Base-by-base conservation (phyloP, 1,140 invertebrate species). In the Maniola jurtina region DNA sequence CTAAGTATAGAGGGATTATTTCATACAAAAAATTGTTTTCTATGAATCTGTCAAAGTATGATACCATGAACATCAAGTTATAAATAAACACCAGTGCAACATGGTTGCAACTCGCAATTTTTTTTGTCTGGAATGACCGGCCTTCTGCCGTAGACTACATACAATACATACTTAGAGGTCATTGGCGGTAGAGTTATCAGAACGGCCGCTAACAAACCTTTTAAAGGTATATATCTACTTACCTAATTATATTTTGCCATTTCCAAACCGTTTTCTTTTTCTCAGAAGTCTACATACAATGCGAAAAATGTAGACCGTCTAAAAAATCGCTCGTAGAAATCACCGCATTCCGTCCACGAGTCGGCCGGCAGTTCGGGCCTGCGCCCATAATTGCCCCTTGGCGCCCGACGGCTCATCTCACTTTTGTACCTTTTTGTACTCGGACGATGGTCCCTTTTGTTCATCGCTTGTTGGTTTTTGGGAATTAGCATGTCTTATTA, bases 401-500 rank as follows among this genome's bases (percentile, higher is more conserved):
- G 88, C 86, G 86, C 85, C 88, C 73, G 87, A 79, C 84, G 80
- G 74, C 74, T 77, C 71, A 72, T 79, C 77, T 77, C 73, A 64
- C 54, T 81, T 81, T 81, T 84, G 68, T 83, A 80, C 75, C 71
- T 84, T 85, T 87, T 89, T 83, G 66, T 66, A 70, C 64, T 45
- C 82, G 66, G 63, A 70, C 71, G 65, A 68, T 77, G 68, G 71
- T 68, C 72, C 70, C 72, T 87, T 87, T 86, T 84, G 80, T 72
- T 83, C 75, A 52, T 68, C 72, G 77, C 79, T 87, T 90, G 88
- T 90, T 90, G 88, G 83, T 90, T 90, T 90, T 89, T 57, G 78
- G 79, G 84, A 89, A 90, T 90, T 90, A 90, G 86, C 84, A 88
- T 86, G 88, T 89, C 88, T 90, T 89, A 87, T 90, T 90, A 88